Percentiles rank a stretch among this genome's conserved stretches.
phyloP scores from a whole-genome alignment of 53 echinoderm and acorn worm species.

The Apostichopus leukothele region DNA sequence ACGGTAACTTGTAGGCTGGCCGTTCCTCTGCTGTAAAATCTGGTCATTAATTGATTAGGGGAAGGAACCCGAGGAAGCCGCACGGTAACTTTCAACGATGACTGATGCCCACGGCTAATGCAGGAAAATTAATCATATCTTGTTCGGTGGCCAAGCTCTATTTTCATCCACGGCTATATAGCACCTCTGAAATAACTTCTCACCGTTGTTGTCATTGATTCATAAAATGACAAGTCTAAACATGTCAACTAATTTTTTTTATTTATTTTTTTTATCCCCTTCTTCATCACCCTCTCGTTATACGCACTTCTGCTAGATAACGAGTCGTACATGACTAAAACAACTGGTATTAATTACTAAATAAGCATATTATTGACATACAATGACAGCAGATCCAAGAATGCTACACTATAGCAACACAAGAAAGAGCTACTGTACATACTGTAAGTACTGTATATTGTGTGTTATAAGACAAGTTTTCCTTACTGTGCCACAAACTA shows the following conservation, averaged over 20 bases:
- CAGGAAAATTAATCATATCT: slow-evolving; percentile 46
- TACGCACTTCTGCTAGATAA: no score
- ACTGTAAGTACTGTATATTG: no score
- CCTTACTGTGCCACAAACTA: no score
- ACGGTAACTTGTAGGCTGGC: not conserved
- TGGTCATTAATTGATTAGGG: slow-evolving; percentile 37
- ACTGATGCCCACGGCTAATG: slow-evolving; percentile 38
- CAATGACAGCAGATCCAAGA: no score
- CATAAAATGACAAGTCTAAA: not conserved
- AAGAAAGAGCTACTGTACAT: no score
- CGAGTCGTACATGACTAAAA: no score
- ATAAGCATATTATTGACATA: no score
- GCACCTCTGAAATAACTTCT: not conserved
- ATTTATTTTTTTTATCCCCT: no score
- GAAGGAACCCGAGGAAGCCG: slow-evolving; percentile 39
- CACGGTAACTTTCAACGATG: slow-evolving; percentile 35
- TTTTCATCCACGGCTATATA: not conserved
- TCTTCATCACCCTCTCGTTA: no score
- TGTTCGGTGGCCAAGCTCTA: not conserved
- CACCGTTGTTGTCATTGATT: not conserved
- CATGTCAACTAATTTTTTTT: not conserved
- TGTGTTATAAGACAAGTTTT: no score
- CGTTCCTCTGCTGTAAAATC: not conserved
- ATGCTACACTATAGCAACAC: no score
- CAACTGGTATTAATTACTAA: no score